Percentiles rank a stretch among this genome's conserved stretches.
Conservation (phyloP, 2,888 invertebrate genomes). For the Orthosia gracilis region DNA sequence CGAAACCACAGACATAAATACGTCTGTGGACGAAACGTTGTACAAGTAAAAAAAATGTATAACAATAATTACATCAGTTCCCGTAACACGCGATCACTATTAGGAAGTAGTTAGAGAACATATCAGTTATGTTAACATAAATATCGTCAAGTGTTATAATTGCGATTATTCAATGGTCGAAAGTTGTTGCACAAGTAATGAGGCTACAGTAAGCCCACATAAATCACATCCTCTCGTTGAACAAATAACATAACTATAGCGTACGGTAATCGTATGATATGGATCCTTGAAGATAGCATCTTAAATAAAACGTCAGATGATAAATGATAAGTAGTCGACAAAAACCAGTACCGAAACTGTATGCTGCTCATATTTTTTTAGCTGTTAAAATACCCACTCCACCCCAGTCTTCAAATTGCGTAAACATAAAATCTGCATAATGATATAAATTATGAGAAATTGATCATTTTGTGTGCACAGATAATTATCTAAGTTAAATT, state of each 20-base stretch:
- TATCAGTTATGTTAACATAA: slow-evolving; percentile 50
- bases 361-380: slow-evolving; percentile 20
- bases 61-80: slow-evolving; percentile 18
- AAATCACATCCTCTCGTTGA: slow-evolving; percentile 67
- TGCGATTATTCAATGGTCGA: slow-evolving; percentile 63
- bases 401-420: slow-evolving; percentile 42
- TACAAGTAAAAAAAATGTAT: slow-evolving; percentile 14
- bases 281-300: slow-evolving; percentile 76
- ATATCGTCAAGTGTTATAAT: slow-evolving; percentile 49
- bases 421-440: slow-evolving; percentile 46
- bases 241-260: slow-evolving; percentile 65
- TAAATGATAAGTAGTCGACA: slow-evolving; percentile 55
- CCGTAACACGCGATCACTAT: slow-evolving; percentile 16
- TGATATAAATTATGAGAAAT: slow-evolving; percentile 51
- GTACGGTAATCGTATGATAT: slow-evolving; percentile 71
- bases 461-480: slow-evolving; percentile 31
- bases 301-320: slow-evolving; percentile 67
- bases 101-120: slow-evolving; percentile 42
- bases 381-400: slow-evolving; percentile 23
- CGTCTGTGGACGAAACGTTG: background rate
- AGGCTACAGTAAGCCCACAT: slow-evolving; percentile 55
- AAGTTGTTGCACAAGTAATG: slow-evolving; percentile 57
- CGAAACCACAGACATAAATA: no score
- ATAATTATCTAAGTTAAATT: slow-evolving; percentile 29
- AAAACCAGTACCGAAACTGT: slow-evolving; percentile 51